Evolutionary conservation across 2,797 vertebrate species (phyloP), one percentile per base, ranked within the genome.

Genomic region (Scleropages formosus): DNA sequence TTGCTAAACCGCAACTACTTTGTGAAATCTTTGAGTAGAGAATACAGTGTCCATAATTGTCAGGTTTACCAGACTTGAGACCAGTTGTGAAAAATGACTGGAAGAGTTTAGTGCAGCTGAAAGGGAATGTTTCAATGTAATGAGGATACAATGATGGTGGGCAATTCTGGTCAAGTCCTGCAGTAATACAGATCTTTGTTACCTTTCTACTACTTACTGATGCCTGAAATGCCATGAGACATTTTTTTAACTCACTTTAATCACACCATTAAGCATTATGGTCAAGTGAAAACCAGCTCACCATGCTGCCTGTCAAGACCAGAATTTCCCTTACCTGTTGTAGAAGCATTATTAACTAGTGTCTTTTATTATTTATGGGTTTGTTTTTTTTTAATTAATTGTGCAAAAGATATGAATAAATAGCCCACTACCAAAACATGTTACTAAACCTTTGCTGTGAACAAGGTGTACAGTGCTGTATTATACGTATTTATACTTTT

Each of bases 401-500:
- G 59, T 66, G 18, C 47, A 68, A 56, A 71, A 24, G 75, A 22
- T 71, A 20, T 53, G 24, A 64, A 65, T 39, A 39, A n/a, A 39
- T 39, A 39, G 31, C 31, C 31, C 31, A 71, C 27, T 60, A 59
- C 22, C 46, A 75, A 70, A 70, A 76, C 27, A 60, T 76, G 53
- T 71, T 44, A n/a, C 39, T 71, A 51, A 69, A 69, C 63, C 56
- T 76, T 76, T 76, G 75, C 67, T 76, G 75, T 76, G 67, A 76
- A 76, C 72, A 61, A 63, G 24, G 75, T 70, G 75, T 76, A 76
- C 59, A 76, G 68, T 76, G 58, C 44, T 76, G 67, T 75, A 70
- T 71, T 61, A 68, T 75, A 75, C 58, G 71, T 70, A 69, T 76
- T 76, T 76, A 76, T 76, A 76, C 75, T 76, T 76, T 76, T 76